These are phyloP conservation scores for Ceratosolen solmsi DNA, from an alignment of 1,140 invertebrate species.

Conservation along the genomic window DNA sequence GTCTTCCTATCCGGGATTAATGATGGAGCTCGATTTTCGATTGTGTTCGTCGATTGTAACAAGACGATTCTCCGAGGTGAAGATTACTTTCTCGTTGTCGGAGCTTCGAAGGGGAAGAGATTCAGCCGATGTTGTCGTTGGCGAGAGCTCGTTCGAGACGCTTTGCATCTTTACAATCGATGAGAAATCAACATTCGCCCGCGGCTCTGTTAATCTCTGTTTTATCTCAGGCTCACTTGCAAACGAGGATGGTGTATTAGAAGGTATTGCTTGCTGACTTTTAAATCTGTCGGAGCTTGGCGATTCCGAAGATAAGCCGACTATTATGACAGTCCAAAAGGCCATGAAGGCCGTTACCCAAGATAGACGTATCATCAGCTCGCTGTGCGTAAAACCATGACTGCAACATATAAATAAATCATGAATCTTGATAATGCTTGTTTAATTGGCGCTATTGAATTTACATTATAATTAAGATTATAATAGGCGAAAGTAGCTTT, in stretches of 20 bases:
- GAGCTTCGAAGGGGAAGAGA: not conserved
- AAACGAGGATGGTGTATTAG: not conserved
- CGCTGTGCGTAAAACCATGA: not conserved
- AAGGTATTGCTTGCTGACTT: not conserved
- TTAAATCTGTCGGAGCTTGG: not conserved
- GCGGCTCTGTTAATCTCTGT: not conserved
- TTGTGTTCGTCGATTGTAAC: not conserved
- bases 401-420: slow-evolving; percentile 3
- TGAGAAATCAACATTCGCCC: not conserved
- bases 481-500: no score
- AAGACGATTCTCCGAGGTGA: not conserved
- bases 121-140: not conserved
- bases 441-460: no score
- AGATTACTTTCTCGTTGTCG: slow-evolving; percentile 13
- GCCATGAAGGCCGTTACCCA: slow-evolving; percentile 48
- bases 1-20: not conserved
- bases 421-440: no score
- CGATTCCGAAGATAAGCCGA: slow-evolving; percentile 3
- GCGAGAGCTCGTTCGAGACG: not conserved
- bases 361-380: slow-evolving; percentile 48
- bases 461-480: no score
- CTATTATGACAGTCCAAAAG: slow-evolving; percentile 33
- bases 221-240: not conserved
- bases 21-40: not conserved
- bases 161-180: not conserved